Evolutionary conservation across 2,113 vertebrate species (phyloP), one percentile per base, ranked within the genome.

Genomic region (Ceuthmochares aereus): DNA sequence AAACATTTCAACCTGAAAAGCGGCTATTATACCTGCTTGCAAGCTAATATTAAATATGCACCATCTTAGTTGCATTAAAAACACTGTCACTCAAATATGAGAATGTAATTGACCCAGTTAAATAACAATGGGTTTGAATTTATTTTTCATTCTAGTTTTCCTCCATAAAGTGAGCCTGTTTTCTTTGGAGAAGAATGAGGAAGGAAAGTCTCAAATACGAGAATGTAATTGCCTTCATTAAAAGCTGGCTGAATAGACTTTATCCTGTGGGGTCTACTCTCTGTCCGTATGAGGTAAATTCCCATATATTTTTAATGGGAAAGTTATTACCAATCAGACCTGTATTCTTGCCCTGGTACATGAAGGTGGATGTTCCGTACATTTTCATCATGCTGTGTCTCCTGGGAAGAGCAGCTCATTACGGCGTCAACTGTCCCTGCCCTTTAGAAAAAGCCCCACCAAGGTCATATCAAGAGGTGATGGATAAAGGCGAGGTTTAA

Each of bases 401-500:
- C 96, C 73, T 62, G 90, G 96, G 96, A 93, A 76, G 34, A 84
- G 42, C 85, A 92, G 92, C 93, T 97, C 95, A 95, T 97, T 97
- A 96, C 2, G 0, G 88, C 66, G 0, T 96, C 96, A 95, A 94
- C 90, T 94, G 87, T 95, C 95, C 91, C 93, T 97, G 93, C 85
- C 92, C 95, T 95, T 96, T 96, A 90, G 88, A 94, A 89, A 93
- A 73, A 45, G 68, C 80, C 77, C 73, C 49, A 89, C 95, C 93
- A 96, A 96, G 95, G 96, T 96, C 93, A 82, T 75, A 78, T 84
- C 76, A 70, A 68, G 88, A 92, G 83, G 90, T 97, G 95, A 96
- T 96, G 95, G 92, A 96, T 95, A 97, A 96, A 97, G 90, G 92
- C 64, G 1, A 89, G 92, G 42, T 96, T 96, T 97, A 97, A 95